Conservation (phyloP, 1,140 invertebrate genomes). For the Muscidifurax raptorellus region DNA sequence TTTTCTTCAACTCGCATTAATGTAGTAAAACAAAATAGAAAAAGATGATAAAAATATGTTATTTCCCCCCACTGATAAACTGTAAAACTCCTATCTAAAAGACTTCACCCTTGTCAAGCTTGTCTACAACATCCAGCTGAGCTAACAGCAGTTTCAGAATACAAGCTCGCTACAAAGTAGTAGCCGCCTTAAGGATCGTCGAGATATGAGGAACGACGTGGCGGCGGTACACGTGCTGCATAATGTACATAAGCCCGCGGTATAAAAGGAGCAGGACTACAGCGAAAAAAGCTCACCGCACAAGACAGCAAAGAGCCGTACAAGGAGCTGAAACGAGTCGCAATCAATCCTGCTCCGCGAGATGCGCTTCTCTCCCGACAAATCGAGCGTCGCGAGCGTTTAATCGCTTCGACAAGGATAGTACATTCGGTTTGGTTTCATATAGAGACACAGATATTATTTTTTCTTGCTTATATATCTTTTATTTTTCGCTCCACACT, state of each 20-base stretch:
- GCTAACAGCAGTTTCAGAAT: too few relatives aligned
- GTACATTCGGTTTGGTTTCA: neutral
- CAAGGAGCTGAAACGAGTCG: slow-evolving; percentile 7
- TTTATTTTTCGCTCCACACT: neutral
- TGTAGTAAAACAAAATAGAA: too few relatives aligned
- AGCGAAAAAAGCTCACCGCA: slow-evolving; percentile 9
- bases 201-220: neutral
- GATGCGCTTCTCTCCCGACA: slow-evolving; percentile 6
- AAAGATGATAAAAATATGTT: too few relatives aligned
- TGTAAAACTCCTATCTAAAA: too few relatives aligned
- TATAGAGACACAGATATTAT: neutral
- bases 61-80: too few relatives aligned
- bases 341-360: slow-evolving; percentile 13
- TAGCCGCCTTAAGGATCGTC: too few relatives aligned
- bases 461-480: neutral
- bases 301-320: neutral
- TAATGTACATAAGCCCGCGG: neutral
- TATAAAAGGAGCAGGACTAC: neutral
- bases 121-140: too few relatives aligned
- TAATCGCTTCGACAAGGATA: neutral
- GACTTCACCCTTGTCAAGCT: too few relatives aligned
- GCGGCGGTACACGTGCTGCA: too few relatives aligned
- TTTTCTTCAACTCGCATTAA: too few relatives aligned
- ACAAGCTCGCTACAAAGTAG: too few relatives aligned
- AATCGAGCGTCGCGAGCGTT: neutral